These are phyloP conservation scores for Peromyscus nudipes DNA, from an alignment of 2,797 vertebrate species.

Conservation along the genomic window DNA sequence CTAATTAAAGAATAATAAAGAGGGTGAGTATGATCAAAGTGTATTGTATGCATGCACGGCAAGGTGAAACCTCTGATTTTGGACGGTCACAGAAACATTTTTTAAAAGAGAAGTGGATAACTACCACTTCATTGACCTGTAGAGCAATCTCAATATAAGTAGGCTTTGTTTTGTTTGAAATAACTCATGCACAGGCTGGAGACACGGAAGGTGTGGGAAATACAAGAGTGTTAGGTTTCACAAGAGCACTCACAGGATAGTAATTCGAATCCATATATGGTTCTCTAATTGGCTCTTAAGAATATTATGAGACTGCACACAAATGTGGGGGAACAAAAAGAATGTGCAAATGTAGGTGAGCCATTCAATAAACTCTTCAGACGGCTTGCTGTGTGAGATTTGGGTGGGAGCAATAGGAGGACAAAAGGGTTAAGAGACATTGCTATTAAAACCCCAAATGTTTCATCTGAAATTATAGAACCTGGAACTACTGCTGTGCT, in stretches of 20 bases:
- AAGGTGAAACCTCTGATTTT: neutral
- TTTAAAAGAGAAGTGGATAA: neutral
- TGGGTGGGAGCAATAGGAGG: neutral
- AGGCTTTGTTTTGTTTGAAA: slow-evolving; percentile 35
- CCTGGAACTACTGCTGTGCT: neutral
- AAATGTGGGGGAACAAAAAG: neutral
- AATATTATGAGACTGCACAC: slow-evolving; percentile 1
- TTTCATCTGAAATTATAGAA: slow-evolving; percentile 36
- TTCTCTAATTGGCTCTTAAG: neutral
- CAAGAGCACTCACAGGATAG: neutral
- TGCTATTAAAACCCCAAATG: neutral
- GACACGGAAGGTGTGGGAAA: neutral
- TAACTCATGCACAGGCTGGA: neutral
- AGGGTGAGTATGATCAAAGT: neutral
- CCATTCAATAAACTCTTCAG: neutral
- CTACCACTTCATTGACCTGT: slow-evolving; percentile 22
- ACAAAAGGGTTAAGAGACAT: slow-evolving; percentile 2
- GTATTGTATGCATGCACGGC: neutral
- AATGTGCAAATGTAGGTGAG: neutral
- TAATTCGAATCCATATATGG: slow-evolving; percentile 10
- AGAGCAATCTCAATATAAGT: slow-evolving; percentile 14
- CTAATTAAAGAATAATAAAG: neutral
- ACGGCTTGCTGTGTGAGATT: neutral
- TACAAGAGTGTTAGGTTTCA: neutral
- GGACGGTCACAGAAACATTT: no score